Base-by-base conservation (phyloP, 2,797 vertebrate genomes). In the Clamator glandarius region DNA sequence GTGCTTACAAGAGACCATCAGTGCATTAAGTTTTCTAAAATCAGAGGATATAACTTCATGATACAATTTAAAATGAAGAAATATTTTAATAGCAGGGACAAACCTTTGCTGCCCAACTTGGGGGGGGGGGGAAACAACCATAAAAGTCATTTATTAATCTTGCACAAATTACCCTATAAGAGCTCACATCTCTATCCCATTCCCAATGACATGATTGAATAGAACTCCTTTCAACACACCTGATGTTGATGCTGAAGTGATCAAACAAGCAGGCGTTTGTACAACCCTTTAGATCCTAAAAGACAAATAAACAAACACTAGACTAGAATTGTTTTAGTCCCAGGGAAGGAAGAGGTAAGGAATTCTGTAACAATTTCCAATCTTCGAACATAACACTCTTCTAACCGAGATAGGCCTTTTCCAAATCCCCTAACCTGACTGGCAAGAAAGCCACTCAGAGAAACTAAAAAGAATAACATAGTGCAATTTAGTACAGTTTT, bases 401-500 rank as follows among this genome's bases (percentile, higher is more conserved):
- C 91, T 84, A 92, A 84, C 91, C 87, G 31, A 6, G 10, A 81
- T 85, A 89, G 87, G 79, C 93, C 75, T 42, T 3, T 1, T 87
- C 74, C 25, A 2, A 91, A 81, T 52, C 73, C 82, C 92, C 91
- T 87, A 92, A 79, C 67, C 88, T 68, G 85, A 82, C 39, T 35
- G 80, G 83, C 96, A 87, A 92, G 87, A 82, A 83, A 96, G 95
- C 95, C 88, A 74, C 92, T 92, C 63, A 1, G 80, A 95, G 96
- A 95, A 94, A 94, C 88, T 93, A 90, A 93, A 84, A 79, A 55
- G 62, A 89, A 54, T 84, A 96, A 96, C 73, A 93, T 94, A 96
- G 97, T 96, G 95, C 87, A 96, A 97, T 93, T 96, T 84, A 94
- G 83, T 95, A 95, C 93, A 63, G 91, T 91, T 95, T 91, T 54